Evolutionary conservation across 2,797 vertebrate species (phyloP).

Genomic region (Clarias pachynema): DNA sequence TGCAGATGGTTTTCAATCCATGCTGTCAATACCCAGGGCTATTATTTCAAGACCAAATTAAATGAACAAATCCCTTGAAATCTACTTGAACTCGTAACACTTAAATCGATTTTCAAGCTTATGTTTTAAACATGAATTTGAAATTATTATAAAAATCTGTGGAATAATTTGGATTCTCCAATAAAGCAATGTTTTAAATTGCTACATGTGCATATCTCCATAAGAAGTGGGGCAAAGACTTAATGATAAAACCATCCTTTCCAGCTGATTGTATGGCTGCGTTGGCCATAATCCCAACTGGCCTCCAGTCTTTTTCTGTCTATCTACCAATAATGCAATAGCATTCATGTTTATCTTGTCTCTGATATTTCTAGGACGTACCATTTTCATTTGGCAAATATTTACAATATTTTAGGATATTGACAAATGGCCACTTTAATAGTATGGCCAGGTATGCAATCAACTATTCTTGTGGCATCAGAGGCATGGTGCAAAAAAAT

Average conservation of each 20-base stretch:
- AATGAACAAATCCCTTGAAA: neutral
- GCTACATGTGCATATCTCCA: neutral
- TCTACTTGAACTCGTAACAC: neutral
- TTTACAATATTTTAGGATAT: neutral
- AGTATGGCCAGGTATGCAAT: neutral
- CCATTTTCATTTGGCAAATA: neutral
- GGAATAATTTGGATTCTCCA: neutral
- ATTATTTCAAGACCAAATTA: conserved; percentile 2
- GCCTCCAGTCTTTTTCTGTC: neutral
- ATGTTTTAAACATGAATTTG: neutral
- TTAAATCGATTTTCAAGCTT: neutral
- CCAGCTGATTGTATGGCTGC: neutral
- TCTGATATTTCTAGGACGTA: neutral
- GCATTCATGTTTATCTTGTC: neutral
- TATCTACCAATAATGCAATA: neutral
- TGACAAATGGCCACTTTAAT: neutral
- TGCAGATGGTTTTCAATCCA: neutral
- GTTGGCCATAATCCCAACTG: neutral
- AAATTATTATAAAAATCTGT: neutral
- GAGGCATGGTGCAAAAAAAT: neutral
- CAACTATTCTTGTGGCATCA: too few relatives aligned
- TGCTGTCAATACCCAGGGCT: neutral
- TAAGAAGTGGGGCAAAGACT: neutral
- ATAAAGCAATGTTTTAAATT: neutral
- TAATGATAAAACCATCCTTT: neutral